A percentile compares a stretch with the other conserved stretches of the same genome.
Evolutionary conservation across 2,113 vertebrate genomes (phyloP).

Genomic region (Nymphicus hollandicus): DNA sequence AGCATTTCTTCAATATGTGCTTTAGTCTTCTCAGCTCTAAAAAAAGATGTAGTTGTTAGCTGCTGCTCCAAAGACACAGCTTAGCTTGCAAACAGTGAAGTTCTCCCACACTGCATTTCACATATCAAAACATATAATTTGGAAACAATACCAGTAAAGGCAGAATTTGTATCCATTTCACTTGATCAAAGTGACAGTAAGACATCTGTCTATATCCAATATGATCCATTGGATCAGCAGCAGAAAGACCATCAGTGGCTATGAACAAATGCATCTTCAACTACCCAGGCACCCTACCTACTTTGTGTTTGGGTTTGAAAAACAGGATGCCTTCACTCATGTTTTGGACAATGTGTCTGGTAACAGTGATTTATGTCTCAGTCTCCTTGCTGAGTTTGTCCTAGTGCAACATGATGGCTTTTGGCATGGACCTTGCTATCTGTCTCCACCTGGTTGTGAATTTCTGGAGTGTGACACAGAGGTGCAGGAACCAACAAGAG

Average conservation of each 20-base stretch:
- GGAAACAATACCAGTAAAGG: neutral
- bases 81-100: constrained; percentile 44
- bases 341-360: neutral
- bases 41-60: neutral
- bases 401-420: neutral
- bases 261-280: neutral
- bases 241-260: neutral
- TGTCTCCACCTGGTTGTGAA: neutral
- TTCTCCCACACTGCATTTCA: constrained; percentile 21
- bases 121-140: neutral
- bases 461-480: neutral
- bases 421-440: neutral
- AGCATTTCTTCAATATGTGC: neutral
- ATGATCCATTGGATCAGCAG: neutral
- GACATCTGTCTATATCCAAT: neutral
- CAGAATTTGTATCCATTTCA: neutral
- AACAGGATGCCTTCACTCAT: neutral
- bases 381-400: neutral
- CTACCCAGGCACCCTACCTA: fast-evolving
- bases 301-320: neutral
- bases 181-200: neutral
- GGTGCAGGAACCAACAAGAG: neutral
- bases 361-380: neutral
- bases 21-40: constrained; percentile 16
- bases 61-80: constrained; percentile 37